Evolutionary conservation across 2,888 invertebrate genomes (phyloP), one percentile per base, ranked within the genome.

Genomic region (Anaspis maculata): DNA sequence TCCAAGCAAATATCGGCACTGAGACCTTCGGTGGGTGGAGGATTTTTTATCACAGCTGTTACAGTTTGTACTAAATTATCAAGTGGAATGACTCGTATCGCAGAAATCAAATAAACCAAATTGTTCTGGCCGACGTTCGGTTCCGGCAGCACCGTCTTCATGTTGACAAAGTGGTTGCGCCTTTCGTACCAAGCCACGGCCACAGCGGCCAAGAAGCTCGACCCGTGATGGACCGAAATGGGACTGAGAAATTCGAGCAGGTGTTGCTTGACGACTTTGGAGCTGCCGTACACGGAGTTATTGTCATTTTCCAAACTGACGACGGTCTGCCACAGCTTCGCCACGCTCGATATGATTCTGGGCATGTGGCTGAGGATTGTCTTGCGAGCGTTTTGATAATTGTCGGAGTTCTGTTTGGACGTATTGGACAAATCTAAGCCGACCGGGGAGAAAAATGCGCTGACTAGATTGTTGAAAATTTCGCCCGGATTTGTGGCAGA

Each of bases 101-200:
- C 81, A 31, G 81, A 78, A 27, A 90, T 77, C 43, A 90, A 67
- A 44, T 85, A 77, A 7, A 90, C 87, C 49, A 89, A 68, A 39
- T 83, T 78, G 45, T 78, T 69, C 62, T 89, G 88, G 42, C 77
- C 77, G 3, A 71, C 56, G 48, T 77, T 77, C 11, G 80, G 77
- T 54, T 79, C 76, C 15, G 78, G 74, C 39, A 75, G 58, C 53
- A 66, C 65, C 53, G 64, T 70, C 59, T 66, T 73, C 25, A 62
- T 64, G 50, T 49, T 68, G 35, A 54, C 54, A 48, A 66, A 66
- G 4, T 69, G 57, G 43, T 73, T 72, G 32, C 76, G 69, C 32
- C 78, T 66, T 49, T 88, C 83, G 59, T 83, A 79, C 90, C 90
- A 91, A 15, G 87, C 87, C 3, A 88, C 81, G 1, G 88, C 83